These are phyloP conservation scores for Myripristis murdjan DNA, from an alignment of 2,797 vertebrate genomes.

Conservation along the genomic window DNA sequence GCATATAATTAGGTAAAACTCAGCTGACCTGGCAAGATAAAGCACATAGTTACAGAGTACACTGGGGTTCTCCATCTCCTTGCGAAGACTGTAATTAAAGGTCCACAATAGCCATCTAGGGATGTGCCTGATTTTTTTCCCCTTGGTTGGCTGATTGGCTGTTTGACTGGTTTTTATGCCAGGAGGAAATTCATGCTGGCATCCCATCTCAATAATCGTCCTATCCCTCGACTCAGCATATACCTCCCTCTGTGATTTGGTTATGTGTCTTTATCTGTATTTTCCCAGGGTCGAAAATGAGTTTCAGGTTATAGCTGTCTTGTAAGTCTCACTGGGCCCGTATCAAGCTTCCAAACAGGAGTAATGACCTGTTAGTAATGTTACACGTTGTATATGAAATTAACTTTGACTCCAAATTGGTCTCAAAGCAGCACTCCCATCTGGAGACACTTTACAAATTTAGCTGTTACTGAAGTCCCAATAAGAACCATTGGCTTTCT, in stretches of 20 bases:
- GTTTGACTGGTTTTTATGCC: slow-evolving; percentile 15
- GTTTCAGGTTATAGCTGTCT: slow-evolving; percentile 24
- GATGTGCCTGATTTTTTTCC: slow-evolving; percentile 40
- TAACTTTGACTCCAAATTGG: slow-evolving; percentile 7
- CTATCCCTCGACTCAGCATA: slow-evolving; percentile 11
- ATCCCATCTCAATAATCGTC: slow-evolving; percentile 35
- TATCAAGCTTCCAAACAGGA: slow-evolving; percentile 4
- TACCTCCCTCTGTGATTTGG: slow-evolving; percentile 4
- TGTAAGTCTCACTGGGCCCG: slow-evolving; percentile 14
- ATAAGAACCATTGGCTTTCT: background rate
- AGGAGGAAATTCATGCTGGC: slow-evolving; percentile 23
- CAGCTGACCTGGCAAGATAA: slow-evolving; percentile 66
- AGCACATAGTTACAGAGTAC: slow-evolving; percentile 49
- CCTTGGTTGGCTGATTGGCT: slow-evolving; percentile 33
- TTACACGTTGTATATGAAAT: slow-evolving; percentile 4
- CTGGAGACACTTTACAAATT: too few species aligned
- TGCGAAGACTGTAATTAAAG: slow-evolving; percentile 68
- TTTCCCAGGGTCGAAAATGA: slow-evolving; percentile 21
- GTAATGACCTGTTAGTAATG: slow-evolving; percentile 7
- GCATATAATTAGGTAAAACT: slow-evolving; percentile 68
- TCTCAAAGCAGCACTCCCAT: slow-evolving; percentile 5
- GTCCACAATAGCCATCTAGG: slow-evolving; percentile 58
- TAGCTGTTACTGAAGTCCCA: too few species aligned
- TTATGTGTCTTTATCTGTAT: slow-evolving; percentile 28
- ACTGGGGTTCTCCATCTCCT: slow-evolving; percentile 58